These are phyloP conservation scores for Protomyctophum bolini DNA, from an alignment of 2,113 vertebrate genomes.

Conservation along the genomic window DNA sequence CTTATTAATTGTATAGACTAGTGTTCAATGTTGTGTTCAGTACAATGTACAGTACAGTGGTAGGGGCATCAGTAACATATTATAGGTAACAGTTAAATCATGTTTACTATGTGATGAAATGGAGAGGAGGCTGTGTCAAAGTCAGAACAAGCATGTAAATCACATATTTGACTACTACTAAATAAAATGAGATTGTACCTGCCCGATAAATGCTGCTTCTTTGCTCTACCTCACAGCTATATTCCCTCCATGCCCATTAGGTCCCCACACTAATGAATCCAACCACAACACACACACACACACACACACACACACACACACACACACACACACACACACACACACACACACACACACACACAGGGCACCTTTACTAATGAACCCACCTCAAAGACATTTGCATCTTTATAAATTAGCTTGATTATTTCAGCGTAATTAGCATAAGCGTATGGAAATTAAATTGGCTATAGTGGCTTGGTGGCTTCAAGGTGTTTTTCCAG, in stretches of 20 bases:
- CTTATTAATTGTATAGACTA: too few species aligned
- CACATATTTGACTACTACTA: background rate
- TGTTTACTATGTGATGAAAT: background rate
- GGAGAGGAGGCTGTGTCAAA: too few species aligned
- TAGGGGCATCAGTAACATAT: background rate
- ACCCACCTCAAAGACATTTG: conserved; percentile 71
- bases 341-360: conserved; percentile 14
- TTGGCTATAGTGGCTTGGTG: conserved; percentile 65
- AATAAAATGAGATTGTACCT: conserved; percentile 23
- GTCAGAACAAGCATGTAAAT: background rate
- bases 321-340: conserved; percentile 5
- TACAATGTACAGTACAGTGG: too few species aligned
- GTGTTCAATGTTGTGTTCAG: too few species aligned
- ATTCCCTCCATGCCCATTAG: conserved; percentile 52
- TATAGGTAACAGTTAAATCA: background rate
- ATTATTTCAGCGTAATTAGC: conserved; percentile 78
- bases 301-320: background rate
- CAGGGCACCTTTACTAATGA: conserved; percentile 67
- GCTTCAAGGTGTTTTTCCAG: conserved; percentile 73
- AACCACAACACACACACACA: conserved; percentile 4
- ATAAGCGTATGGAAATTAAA: conserved; percentile 79
- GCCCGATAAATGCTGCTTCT: conserved; percentile 10
- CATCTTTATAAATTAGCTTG: conserved; percentile 78
- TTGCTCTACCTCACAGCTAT: conserved; percentile 36
- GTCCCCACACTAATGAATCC: conserved; percentile 51